Conservation (phyloP, 2,888 invertebrate species). For the Philopedon plagiatum region DNA sequence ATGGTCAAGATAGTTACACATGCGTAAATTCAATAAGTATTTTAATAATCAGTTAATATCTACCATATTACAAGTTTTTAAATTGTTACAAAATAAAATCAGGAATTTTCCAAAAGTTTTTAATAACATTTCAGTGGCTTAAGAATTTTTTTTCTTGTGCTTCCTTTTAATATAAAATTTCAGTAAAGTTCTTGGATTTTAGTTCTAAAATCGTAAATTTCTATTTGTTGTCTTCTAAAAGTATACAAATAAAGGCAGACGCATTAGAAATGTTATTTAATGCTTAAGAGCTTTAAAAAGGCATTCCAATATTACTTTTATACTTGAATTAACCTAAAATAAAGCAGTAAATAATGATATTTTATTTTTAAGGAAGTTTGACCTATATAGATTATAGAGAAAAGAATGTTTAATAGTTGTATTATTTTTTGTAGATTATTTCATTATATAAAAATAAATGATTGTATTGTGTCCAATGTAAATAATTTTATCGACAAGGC, state of each 20-base stretch:
- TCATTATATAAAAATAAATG: not conserved
- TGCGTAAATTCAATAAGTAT: too few relatives aligned
- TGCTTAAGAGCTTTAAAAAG: not conserved
- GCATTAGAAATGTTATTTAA: not conserved
- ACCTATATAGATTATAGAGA: slow-evolving; percentile 2
- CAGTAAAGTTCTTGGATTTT: too few relatives aligned
- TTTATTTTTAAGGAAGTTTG: slow-evolving; percentile 1
- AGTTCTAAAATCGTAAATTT: too few relatives aligned
- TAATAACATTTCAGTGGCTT: not conserved
- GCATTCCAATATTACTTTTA: slow-evolving; percentile 14
- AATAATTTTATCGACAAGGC: not conserved
- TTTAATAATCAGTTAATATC: too few relatives aligned
- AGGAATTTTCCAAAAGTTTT: not conserved
- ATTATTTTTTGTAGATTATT: slow-evolving; percentile 19
- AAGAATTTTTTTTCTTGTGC: too few relatives aligned
- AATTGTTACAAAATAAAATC: too few relatives aligned
- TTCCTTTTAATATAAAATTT: too few relatives aligned
- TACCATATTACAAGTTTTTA: too few relatives aligned
- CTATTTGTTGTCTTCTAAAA: too few relatives aligned
- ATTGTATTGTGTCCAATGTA: slow-evolving; percentile 18
- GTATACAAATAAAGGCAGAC: too few relatives aligned
- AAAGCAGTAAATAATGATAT: not conserved
- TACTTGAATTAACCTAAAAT: not conserved
- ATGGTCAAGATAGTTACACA: too few relatives aligned
- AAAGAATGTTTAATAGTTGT: not conserved